A percentile compares a stretch with the other conserved stretches of the same genome.
phyloP scores from a whole-genome alignment of 2,888 invertebrate genomes.

The Leucozona laternaria region DNA sequence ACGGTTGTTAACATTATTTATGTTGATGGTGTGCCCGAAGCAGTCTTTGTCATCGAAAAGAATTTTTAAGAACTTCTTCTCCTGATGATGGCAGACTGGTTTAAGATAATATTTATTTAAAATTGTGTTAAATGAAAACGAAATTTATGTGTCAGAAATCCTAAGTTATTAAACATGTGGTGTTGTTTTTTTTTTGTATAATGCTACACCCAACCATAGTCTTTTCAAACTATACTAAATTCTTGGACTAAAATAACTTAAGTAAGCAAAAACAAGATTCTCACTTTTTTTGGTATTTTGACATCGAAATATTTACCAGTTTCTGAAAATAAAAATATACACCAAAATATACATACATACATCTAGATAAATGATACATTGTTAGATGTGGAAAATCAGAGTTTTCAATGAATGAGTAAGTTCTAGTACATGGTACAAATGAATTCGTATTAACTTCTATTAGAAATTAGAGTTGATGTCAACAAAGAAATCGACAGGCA shows the following conservation, averaged over 20 bases:
- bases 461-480: too few species aligned
- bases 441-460: too few species aligned
- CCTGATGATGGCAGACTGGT: not conserved
- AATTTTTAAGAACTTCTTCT: conserved; percentile 45
- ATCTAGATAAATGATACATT: too few species aligned
- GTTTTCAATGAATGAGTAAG: too few species aligned
- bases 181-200: not conserved
- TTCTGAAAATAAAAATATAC: not conserved
- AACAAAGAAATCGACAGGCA: too few species aligned
- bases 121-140: conserved; percentile 36
- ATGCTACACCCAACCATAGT: not conserved
- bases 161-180: conserved; percentile 4
- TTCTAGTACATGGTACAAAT: too few species aligned
- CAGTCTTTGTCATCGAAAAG: conserved; percentile 58
- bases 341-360: too few species aligned
- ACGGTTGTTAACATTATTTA: conserved; percentile 40
- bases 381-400: too few species aligned
- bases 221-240: not conserved
- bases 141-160: conserved; percentile 31
- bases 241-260: not conserved
- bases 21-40: conserved; percentile 19
- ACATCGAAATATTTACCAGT: not conserved
- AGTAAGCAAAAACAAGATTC: not conserved
- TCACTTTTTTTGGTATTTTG: not conserved
- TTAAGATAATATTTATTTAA: not conserved